Conservation (phyloP, 2,888 invertebrate species). For the Carpatolechia fugitivella region DNA sequence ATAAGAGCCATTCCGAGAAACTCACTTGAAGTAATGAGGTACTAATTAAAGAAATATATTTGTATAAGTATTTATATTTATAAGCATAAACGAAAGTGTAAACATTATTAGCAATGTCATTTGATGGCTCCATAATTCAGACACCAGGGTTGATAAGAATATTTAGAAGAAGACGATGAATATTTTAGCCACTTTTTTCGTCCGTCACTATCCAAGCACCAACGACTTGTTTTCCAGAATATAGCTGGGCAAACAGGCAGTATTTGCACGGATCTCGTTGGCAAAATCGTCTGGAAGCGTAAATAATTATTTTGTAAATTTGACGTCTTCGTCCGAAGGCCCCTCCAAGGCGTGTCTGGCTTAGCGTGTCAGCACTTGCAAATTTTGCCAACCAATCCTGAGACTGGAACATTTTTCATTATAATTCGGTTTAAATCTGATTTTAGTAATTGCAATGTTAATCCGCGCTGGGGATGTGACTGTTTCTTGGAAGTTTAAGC, state of each 20-base stretch:
- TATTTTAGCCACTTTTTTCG: too few species aligned
- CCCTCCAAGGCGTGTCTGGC: not conserved
- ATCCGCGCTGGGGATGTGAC: not conserved
- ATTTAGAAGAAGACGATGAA: not conserved
- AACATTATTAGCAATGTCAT: too few species aligned
- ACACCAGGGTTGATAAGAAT: too few species aligned
- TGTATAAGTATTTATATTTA: too few species aligned
- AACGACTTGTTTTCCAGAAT: conserved; percentile 38
- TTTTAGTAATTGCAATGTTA: not conserved
- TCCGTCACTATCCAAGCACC: conserved; percentile 4
- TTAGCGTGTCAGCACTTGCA: not conserved
- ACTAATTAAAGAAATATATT: too few species aligned
- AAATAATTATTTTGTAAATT: conserved; percentile 19
- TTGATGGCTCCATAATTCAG: too few species aligned
- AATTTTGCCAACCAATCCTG: not conserved
- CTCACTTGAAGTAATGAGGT: too few species aligned
- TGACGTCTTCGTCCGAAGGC: conserved; percentile 1
- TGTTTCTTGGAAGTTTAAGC: not conserved
- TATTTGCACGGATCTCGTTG: conserved; percentile 29
- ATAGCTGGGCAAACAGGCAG: conserved; percentile 26
- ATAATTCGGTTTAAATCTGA: not conserved
- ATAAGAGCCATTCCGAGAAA: too few species aligned
- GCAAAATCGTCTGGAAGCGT: conserved; percentile 25
- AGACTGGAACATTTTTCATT: not conserved
- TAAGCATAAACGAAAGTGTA: too few species aligned